Evolutionary conservation across 2,888 invertebrate species (phyloP).

Genomic region (Acleris cristana): DNA sequence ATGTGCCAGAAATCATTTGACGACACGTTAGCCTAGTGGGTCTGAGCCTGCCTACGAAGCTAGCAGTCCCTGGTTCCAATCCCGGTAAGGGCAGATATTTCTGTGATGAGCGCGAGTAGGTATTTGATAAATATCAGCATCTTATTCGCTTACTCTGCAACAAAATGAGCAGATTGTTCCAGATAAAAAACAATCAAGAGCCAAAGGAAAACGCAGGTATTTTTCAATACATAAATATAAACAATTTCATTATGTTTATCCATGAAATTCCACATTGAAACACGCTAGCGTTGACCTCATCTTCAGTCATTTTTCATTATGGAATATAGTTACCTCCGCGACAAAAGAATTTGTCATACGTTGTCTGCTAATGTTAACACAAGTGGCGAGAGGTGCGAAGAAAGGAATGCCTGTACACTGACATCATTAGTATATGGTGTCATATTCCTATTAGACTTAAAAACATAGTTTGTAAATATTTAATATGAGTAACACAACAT

Average conservation of each 20-base stretch:
- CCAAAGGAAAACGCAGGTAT: too few species aligned
- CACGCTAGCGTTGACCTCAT: constrained; percentile 11
- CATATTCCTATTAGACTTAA: constrained; percentile 27
- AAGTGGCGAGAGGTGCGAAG: constrained; percentile 67
- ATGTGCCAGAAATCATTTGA: too few species aligned
- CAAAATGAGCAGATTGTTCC: too few species aligned
- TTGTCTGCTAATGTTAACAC: constrained; percentile 55
- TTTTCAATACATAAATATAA: background rate
- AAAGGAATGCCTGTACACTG: constrained; percentile 58
- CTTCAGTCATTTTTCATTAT: constrained; percentile 8
- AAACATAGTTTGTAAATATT: constrained; percentile 24
- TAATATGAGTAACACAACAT: constrained; percentile 10
- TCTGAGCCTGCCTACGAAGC: too few species aligned
- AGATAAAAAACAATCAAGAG: too few species aligned
- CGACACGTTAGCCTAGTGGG: too few species aligned
- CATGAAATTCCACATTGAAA: constrained; percentile 6
- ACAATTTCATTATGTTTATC: constrained; percentile 6
- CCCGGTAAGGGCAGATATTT: too few species aligned
- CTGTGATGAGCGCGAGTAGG: too few species aligned
- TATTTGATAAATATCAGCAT: too few species aligned
- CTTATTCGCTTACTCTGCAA: too few species aligned
- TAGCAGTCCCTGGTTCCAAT: too few species aligned
- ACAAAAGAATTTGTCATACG: constrained; percentile 33
- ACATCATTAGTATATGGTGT: constrained; percentile 56
- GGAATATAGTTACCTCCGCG: constrained; percentile 16